Percentiles rank a stretch among this genome's conserved stretches.
phyloP scores from a whole-genome alignment of 2,113 vertebrate species.

The Eulemur rufifrons region DNA sequence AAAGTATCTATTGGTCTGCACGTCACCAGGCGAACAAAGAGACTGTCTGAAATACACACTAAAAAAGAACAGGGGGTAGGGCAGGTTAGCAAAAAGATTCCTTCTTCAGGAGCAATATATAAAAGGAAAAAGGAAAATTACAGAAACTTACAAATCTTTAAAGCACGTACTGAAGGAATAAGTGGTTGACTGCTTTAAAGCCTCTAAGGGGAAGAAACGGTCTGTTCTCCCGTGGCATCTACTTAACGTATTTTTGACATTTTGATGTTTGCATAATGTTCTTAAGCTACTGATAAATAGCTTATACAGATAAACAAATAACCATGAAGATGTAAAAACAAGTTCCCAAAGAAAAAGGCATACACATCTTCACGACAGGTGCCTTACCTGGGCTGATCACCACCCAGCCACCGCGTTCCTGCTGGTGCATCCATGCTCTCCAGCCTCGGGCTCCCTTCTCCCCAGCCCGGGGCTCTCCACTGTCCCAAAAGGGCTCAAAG shows the following conservation, averaged over 20 bases:
- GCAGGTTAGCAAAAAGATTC: neutral
- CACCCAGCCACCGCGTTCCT: slow-evolving; percentile 97
- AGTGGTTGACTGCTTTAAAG: neutral
- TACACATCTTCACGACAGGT: accelerated
- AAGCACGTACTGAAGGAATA: neutral
- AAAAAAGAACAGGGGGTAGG: neutral
- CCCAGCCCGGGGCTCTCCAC: slow-evolving; percentile 93
- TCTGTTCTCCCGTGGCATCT: neutral
- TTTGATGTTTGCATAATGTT: neutral
- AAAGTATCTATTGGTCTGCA: neutral
- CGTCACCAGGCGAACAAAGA: neutral
- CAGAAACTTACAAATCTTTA: neutral
- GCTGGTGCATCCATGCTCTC: slow-evolving; percentile 97
- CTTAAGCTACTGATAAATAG: neutral
- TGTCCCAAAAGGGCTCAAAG: slow-evolving; percentile 98
- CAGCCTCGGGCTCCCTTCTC: slow-evolving; percentile 95
- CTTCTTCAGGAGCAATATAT: neutral
- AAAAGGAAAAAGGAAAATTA: neutral
- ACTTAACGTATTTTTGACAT: neutral
- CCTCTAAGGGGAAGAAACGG: neutral
- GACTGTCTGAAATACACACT: neutral
- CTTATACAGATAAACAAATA: neutral
- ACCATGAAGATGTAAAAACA: neutral
- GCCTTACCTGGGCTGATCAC: slow-evolving; percentile 86
- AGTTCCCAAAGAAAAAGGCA: neutral